Evolutionary conservation across 2,888 invertebrate genomes (phyloP), one percentile per base, ranked within the genome.

Genomic region (Stenoptilia bipunctidactyla): DNA sequence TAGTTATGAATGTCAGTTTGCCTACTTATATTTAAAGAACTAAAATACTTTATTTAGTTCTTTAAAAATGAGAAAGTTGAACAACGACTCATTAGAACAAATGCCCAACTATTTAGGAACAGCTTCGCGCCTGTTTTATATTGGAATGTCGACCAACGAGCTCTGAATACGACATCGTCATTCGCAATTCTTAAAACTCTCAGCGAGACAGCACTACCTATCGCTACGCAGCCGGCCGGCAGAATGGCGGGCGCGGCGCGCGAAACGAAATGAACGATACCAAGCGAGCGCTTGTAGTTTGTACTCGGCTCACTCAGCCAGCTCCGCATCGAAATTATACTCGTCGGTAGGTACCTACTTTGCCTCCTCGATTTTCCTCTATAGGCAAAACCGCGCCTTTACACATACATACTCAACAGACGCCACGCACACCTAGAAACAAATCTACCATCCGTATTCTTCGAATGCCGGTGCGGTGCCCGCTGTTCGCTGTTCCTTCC

Each of bases 61-160:
- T n/a, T n/a, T n/a, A n/a, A n/a, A n/a, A n/a, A n/a, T n/a, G n/a
- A n/a, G n/a, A n/a, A n/a, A n/a, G n/a, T 20, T 20, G 20, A 20
- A 3, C 8, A 20, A 20, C 20, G 8, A 20, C 8, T 20, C 20
- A 20, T 20, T 8, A 20, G 20, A 20, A 8, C 20, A 20, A 20
- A 8, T 8, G 20, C 20, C 20, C 20, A 20, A 8, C 8, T 20
- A 20, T 20, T 20, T 20, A 20, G 20, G 20, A 20, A 20, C 20
- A 20, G 20, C 20, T 20, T 20, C 8, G 20, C 20, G 20, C 20
- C 20, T 3, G 4, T 8, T 5, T 3, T 20, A 3, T 20, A 3
- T 45, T 55, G 80, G 80, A 82, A 82, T 82, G 82, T 61, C 70
- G 76, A 72, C 67, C 45, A 67, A 68, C 77, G 61, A 65, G 71